These are phyloP conservation scores for Agrotis clavis DNA, from an alignment of 2,888 invertebrate species.

Conservation along the genomic window DNA sequence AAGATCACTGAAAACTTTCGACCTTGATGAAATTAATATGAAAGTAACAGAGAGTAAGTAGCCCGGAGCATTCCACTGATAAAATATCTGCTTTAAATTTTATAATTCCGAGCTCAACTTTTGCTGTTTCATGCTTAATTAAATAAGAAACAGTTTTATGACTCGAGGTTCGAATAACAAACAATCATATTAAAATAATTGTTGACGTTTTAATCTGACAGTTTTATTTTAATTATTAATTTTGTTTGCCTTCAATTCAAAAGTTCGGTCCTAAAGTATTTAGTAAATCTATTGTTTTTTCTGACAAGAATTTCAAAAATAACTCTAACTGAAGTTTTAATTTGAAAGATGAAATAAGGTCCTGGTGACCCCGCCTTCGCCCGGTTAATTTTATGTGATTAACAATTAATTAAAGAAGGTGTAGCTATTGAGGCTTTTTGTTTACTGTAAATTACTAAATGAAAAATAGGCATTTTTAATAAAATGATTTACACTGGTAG, in stretches of 20 bases:
- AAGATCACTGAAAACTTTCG: constrained; percentile 42
- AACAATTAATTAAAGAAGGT: constrained; percentile 4
- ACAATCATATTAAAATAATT: constrained; percentile 29
- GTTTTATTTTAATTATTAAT: constrained; percentile 2
- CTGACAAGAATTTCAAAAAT: not conserved
- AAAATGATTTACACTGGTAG: too few species aligned
- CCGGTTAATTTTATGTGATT: not conserved
- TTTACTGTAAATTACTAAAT: not conserved
- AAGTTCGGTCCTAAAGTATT: not conserved
- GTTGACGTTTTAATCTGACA: not conserved
- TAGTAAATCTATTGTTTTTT: not conserved
- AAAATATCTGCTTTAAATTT: constrained; percentile 61
- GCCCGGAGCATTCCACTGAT: constrained; percentile 60
- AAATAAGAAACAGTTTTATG: constrained; percentile 47
- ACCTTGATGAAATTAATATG: constrained; percentile 52
- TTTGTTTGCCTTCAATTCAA: not conserved
- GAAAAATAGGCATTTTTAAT: not conserved
- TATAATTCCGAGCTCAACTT: constrained; percentile 62
- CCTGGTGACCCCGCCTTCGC: not conserved
- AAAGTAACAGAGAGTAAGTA: constrained; percentile 62
- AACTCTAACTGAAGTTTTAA: constrained; percentile 1
- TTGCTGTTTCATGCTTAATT: constrained; percentile 61
- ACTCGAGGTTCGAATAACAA: constrained; percentile 9
- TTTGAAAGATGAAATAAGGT: not conserved
- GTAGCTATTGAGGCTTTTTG: not conserved